Percentiles rank a stretch among this genome's conserved stretches.
phyloP scores from a whole-genome alignment of 2,797 vertebrate genomes.

The Nannoperca australis region DNA sequence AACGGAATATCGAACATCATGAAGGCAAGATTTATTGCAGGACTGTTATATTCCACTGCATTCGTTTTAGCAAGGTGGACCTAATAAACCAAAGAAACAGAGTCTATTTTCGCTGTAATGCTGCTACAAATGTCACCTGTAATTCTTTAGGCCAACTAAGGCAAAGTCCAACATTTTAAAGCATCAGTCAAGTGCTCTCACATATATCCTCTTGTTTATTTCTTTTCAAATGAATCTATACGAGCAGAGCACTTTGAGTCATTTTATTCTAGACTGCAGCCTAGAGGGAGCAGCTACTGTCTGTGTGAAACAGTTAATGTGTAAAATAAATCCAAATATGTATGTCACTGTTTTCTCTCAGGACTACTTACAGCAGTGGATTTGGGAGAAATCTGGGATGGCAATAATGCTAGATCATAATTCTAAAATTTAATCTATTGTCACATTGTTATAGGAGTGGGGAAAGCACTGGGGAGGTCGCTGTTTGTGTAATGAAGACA shows the following conservation, averaged over 20 bases:
- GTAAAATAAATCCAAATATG: conserved; percentile 68
- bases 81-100: background rate
- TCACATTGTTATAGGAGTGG: conserved; percentile 33
- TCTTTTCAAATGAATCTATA: conserved; percentile 21
- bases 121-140: background rate
- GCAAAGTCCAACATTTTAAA: conserved; percentile 5
- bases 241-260: conserved; percentile 7
- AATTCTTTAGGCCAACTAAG: background rate
- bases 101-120: conserved; percentile 1
- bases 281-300: conserved; percentile 49
- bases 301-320: conserved; percentile 49
- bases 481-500: conserved; percentile 20
- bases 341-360: conserved; percentile 48
- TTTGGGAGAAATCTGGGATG: conserved; percentile 38
- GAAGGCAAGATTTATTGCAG: background rate
- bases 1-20: background rate
- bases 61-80: background rate
- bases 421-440: conserved; percentile 49
- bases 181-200: conserved; percentile 21
- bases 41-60: background rate
- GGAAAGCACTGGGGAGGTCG: conserved; percentile 14
- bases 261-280: conserved; percentile 51
- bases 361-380: conserved; percentile 41
- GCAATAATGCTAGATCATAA: conserved; percentile 52
- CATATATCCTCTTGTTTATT: conserved; percentile 13